Evolutionary conservation across 2,113 vertebrate species (phyloP), one percentile per base, ranked within the genome.

Genomic region (Datnioides undecimradiatus): DNA sequence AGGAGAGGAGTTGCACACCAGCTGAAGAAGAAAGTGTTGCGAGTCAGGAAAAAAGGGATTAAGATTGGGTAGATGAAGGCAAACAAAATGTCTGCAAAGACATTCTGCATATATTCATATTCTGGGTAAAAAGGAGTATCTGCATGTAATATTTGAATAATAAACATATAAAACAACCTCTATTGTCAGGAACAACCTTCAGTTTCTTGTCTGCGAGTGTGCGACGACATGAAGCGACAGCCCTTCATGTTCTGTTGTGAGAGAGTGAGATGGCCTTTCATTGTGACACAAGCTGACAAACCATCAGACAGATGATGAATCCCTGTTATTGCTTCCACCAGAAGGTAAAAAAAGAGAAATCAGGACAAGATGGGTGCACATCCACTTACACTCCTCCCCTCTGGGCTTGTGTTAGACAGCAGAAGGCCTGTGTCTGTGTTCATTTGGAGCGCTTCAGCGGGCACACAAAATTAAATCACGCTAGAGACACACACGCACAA

Each of bases 341-440:
- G 72, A 83, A 66, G n/a, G 25, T 12, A 40, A 43, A 40, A 29
- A 33, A 9, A 40, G 17, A 59, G 8, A 66, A 68, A 73, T 19
- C 31, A 76, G 73, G 69, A 54, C 57, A 27, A 66, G 75, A 58
- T 21, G 40, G 9, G 45, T 1, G 2, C 36, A 41, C 43, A 72
- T 9, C 40, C 64, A 64, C 36, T 59, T 71, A 36, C 6, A 49
- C 38, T 46, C 40, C 81, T 76, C 43, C 8, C 86, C 66, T 76
- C 40, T n/a, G 45, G 86, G 70, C 65, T 76, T 0, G 31, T 70
- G 76, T 65, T 51, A 70, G 45, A 73, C 77, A 73, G 69, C 84
- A 91, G 88, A 86, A 43, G 83, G 80, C 52, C 77, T 40, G 58
- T 51, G 80, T 45, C 58, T 55, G 52, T 13, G 34, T 41, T 84